Evolutionary conservation across 37 sponge, comb jelly and placozoan genomes (phyloP).

Genomic region (Hormiphora californensis): DNA sequence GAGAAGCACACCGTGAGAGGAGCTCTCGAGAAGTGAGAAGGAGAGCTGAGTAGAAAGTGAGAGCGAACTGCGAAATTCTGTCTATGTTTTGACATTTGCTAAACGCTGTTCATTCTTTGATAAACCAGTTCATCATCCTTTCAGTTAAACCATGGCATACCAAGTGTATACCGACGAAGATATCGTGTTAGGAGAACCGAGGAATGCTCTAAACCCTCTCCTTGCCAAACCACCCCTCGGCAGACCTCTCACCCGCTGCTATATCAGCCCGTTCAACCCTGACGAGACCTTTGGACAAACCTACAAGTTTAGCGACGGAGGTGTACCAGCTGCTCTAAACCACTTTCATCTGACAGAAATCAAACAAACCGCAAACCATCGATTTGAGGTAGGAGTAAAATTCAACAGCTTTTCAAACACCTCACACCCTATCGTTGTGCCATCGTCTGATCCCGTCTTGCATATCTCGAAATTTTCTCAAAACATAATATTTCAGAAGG

Average conservation of each 20-base stretch:
- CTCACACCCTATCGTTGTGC: background rate
- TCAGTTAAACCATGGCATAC: too few species aligned
- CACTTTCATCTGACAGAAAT: background rate
- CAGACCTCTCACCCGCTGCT: slow-evolving; percentile 31
- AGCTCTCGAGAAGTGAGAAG: too few species aligned
- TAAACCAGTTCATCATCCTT: too few species aligned
- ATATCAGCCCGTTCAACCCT: background rate
- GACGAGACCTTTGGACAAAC: slow-evolving; percentile 25
- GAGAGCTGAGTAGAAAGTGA: too few species aligned
- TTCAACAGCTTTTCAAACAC: background rate
- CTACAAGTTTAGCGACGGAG: slow-evolving; percentile 29
- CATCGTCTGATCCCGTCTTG: background rate
- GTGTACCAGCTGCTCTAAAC: slow-evolving; percentile 23
- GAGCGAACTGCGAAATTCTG: too few species aligned
- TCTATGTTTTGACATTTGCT: too few species aligned
- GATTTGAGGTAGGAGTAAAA: background rate
- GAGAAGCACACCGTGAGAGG: too few species aligned
- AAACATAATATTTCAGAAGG: background rate
- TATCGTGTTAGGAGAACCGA: background rate
- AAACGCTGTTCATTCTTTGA: too few species aligned
- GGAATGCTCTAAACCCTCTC: slow-evolving; percentile 22
- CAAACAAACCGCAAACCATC: background rate
- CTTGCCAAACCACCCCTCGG: slow-evolving; percentile 26
- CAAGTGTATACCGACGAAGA: too few species aligned
- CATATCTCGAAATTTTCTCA: background rate